Evolutionary conservation across 2,113 vertebrate genomes (phyloP), one percentile per base, ranked within the genome.

Genomic region (Athene cunicularia): DNA sequence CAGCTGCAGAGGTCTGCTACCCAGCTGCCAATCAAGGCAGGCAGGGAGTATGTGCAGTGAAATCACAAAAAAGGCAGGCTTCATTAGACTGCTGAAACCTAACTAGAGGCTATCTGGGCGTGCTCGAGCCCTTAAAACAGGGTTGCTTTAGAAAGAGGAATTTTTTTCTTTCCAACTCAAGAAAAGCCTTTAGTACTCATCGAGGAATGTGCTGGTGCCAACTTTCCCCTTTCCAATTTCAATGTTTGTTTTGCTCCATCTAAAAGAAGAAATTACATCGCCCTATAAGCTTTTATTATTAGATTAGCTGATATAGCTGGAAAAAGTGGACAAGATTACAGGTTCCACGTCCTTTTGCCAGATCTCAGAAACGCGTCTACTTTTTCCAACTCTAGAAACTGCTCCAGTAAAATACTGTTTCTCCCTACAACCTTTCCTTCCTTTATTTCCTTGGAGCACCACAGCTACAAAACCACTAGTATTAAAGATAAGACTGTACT

Each of bases 1-100:
- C 97, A 97, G 96, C 97, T 95, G 97, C 96, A 97, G 97, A 97
- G 94, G 96, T 97, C 95, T 97, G 94, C 94, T 97, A 96, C 94
- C 97, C 97, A 95, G 97, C 96, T 97, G 94, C 97, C 97, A 97
- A 96, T 97, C 97, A 96, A 94, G 91, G 92, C 95, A 95, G 95
- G 96, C 96, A 97, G 93, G 93, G 95, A 97, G 86, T 91, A 84
- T 95, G 96, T 96, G 97, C 88, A 81, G 76, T 59, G 94, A 96
- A 97, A 96, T 94, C 91, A 89, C 96, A 95, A 92, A 95, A 95
- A 93, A 95, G 86, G 86, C 94, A 95, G 81, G 93, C 88, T 95
- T 96, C 96, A 91, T 97, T 95, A 96, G 72, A 62, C 83, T 94
- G 89, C 97, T 91, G 80, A 92, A 94, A 95, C 89, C 88, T 87